Evolutionary conservation across 64 coral and sea anemone species (phyloP).

Genomic region (Actinia equina): DNA sequence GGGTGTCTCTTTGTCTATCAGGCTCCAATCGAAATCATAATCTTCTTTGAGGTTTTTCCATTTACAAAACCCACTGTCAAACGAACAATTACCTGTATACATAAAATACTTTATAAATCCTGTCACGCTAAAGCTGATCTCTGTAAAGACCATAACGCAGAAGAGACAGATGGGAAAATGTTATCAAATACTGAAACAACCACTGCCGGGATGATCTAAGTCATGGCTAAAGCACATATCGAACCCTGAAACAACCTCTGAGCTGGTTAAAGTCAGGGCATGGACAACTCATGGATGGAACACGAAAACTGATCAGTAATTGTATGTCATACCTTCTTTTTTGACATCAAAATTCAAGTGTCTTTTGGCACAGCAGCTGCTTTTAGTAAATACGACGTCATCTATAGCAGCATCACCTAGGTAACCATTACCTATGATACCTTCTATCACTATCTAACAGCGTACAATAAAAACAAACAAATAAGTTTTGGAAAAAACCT

Average conservation of each 20-base stretch:
- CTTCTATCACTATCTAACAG: slow-evolving; percentile 42
- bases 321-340: not conserved
- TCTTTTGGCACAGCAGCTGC: slow-evolving; percentile 39
- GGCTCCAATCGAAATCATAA: slow-evolving; percentile 59
- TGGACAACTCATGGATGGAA: too few relatives aligned
- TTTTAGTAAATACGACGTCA: slow-evolving; percentile 47
- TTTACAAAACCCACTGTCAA: slow-evolving; percentile 43
- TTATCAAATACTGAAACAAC: too few relatives aligned
- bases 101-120: not conserved
- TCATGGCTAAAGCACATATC: too few relatives aligned
- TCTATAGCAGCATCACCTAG: slow-evolving; percentile 48
- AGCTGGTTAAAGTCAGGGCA: too few relatives aligned
- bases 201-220: too few relatives aligned
- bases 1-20: slow-evolving; percentile 36
- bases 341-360: slow-evolving; percentile 30
- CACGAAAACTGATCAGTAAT: not conserved
- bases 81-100: slow-evolving; percentile 42
- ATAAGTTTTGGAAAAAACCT: not conserved
- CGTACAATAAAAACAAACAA: not conserved
- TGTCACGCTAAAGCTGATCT: too few relatives aligned
- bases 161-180: too few relatives aligned
- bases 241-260: too few relatives aligned
- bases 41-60: slow-evolving; percentile 44
- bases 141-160: too few relatives aligned
- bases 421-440: slow-evolving; percentile 30